Evolutionary conservation across 2,113 vertebrate genomes (phyloP), one percentile per base, ranked within the genome.

Genomic region (Chaetura pelagica): DNA sequence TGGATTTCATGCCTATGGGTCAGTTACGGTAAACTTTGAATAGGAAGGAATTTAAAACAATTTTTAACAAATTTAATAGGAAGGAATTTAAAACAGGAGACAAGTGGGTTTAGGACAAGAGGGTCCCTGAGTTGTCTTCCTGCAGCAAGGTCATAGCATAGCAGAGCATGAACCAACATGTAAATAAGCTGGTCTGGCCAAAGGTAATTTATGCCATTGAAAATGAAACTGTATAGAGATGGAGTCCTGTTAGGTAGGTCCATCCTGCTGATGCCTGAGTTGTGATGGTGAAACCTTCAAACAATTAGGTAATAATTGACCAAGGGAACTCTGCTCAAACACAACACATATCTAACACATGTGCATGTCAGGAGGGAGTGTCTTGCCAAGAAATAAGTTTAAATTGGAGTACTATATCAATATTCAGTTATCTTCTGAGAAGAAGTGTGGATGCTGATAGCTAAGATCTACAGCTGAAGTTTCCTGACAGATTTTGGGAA

Each of bases 401-500:
- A 48, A 86, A 24, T 84, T 77, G 49, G 54, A 85, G 30, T 51
- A 52, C 59, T 57, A 0, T 72, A 48, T 55, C 67, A 62, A 61
- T 82, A 86, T 64, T 44, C 55, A n/a, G 14, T 67, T 77, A 14
- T 26, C 55, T 91, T 57, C 51, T 29, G 44, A 86, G 74, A 91
- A 89, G 42, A 29, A 67, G 26, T 0, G 0, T 48, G 27, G 67
- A 22, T 0, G 2, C 52, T 73, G 71, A 44, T 35, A 49, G 48
- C 52, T 57, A 49, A 71, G 44, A 63, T 67, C 30, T 62, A 16
- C 57, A 64, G 35, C 52, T 90, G 52, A 92, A 55, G 15, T 77
- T 92, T 84, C 42, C 23, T 1, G 1, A 34, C 72, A 81, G 57
- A 40, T 84, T 20, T 64, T 64, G 66, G 27, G 51, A 85, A 93